Conservation (phyloP, 2,113 vertebrate genomes). For the Tenrec ecaudatus region DNA sequence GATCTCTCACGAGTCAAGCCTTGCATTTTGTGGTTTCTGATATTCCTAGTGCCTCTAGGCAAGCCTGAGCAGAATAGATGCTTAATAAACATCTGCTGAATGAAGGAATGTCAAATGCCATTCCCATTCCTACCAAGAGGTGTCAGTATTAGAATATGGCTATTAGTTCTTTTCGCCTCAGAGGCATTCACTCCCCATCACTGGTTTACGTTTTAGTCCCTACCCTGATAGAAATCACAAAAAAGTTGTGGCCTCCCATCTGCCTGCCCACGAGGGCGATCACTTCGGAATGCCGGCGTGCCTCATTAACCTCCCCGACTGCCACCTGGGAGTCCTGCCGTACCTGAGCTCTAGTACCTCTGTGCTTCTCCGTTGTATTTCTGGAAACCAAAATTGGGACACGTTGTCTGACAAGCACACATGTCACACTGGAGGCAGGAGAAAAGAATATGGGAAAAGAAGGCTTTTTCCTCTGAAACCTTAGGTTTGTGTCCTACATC, state of each 20-base stretch:
- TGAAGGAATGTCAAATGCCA: background rate
- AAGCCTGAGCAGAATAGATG: slow-evolving; percentile 22
- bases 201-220: background rate
- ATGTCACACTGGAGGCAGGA: slow-evolving; percentile 27
- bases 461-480: slow-evolving; percentile 26
- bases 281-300: rapidly evolving
- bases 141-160: slow-evolving; percentile 49
- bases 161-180: background rate
- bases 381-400: slow-evolving; percentile 69
- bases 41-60: background rate
- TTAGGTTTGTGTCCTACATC: too few species aligned
- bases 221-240: background rate
- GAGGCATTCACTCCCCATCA: background rate
- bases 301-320: background rate
- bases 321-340: rapidly evolving
- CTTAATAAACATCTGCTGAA: background rate
- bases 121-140: slow-evolving; percentile 53
- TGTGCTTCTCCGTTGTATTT: slow-evolving; percentile 50
- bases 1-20: background rate
- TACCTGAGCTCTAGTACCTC: background rate
- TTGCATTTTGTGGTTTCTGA: background rate
- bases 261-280: background rate
- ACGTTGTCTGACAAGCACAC: slow-evolving; percentile 7
- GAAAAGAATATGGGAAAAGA: slow-evolving; percentile 6
- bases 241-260: background rate